Evolutionary conservation across 2,888 invertebrate species (phyloP), one percentile per base, ranked within the genome.

Genomic region (Xylocampa areola): DNA sequence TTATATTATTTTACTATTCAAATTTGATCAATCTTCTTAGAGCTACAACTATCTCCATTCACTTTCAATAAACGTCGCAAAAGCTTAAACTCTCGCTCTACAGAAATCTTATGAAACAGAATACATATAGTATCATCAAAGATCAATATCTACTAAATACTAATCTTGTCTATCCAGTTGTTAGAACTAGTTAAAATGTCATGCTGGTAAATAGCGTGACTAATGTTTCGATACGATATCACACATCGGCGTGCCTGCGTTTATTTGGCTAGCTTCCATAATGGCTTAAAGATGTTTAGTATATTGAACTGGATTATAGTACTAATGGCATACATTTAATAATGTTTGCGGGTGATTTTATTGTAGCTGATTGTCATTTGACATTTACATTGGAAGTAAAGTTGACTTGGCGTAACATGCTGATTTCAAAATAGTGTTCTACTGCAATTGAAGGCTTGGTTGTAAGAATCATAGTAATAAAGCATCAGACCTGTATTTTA

Each of bases 191-290:
- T 69, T 72, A 47, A 69, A 65, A 73, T 79, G 73, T 77, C 76
- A 77, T n/a, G 55, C 41, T 60, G 47, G 68, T 74, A 72, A 79
- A 73, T 66, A 66, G 35, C 27, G 48, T 52, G 73, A 77, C 60
- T 80, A 74, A 81, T 79, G 61, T 71, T 49, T 47, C 55, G 48
- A 58, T 51, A 55, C 61, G 32, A 35, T 73, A 71, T 69, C 70
- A 61, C 63, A 74, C 63, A 59, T 69, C 68, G 32, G 27, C 14
- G 47, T 59, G 32, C 57, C 57, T 60, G 45, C 55, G 53, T 47
- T 39, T 50, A 58, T 73, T 84, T 84, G 83, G 83, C 83, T 47
- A 51, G 29, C 49, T 50, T 81, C 84, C 84, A 82, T 75, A 69
- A 70, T 62, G 37, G 19, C 50, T 60, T 54, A 51, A 55, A 68